Evolutionary conservation across 2,888 invertebrate genomes (phyloP).

Genomic region (Drosophila recens): DNA sequence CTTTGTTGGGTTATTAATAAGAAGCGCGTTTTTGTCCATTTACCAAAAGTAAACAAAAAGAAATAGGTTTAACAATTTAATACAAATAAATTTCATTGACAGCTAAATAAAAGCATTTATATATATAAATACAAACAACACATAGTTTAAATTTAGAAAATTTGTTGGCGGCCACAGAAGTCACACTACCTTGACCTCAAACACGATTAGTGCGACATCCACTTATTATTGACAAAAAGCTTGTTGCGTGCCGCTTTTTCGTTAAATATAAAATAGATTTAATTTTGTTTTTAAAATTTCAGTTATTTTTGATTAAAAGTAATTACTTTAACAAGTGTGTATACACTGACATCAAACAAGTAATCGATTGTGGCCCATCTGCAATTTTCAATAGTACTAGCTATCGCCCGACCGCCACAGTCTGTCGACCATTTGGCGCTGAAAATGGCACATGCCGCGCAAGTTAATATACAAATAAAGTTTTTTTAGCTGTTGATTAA

Average conservation of each 20-base stretch:
- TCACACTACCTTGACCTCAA: slow-evolving; percentile 24
- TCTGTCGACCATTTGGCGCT: too few species aligned
- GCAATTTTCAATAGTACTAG: too few species aligned
- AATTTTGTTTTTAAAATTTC: slow-evolving; percentile 22
- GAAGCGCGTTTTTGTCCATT: slow-evolving; percentile 18
- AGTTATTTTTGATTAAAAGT: slow-evolving; percentile 18
- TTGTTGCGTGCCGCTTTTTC: background rate
- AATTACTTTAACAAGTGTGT: slow-evolving; percentile 2
- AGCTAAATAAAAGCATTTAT: slow-evolving; percentile 29
- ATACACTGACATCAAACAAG: slow-evolving; percentile 23
- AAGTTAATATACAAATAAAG: too few species aligned
- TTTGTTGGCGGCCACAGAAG: slow-evolving; percentile 16
- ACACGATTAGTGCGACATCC: background rate
- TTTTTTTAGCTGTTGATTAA: too few species aligned
- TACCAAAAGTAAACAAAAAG: slow-evolving; percentile 42
- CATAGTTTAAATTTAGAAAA: slow-evolving; percentile 62
- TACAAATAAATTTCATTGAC: slow-evolving; percentile 51
- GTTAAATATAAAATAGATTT: background rate
- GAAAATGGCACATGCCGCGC: too few species aligned
- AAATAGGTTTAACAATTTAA: slow-evolving; percentile 27
- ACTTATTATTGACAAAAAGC: background rate
- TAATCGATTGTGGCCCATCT: background rate
- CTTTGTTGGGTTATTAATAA: slow-evolving; percentile 17
- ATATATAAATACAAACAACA: slow-evolving; percentile 21
- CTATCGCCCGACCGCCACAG: background rate